A percentile compares a stretch with the other conserved stretches of the same genome.
phyloP scores from a whole-genome alignment of 2,888 invertebrate species.

The Heliconius sara region DNA sequence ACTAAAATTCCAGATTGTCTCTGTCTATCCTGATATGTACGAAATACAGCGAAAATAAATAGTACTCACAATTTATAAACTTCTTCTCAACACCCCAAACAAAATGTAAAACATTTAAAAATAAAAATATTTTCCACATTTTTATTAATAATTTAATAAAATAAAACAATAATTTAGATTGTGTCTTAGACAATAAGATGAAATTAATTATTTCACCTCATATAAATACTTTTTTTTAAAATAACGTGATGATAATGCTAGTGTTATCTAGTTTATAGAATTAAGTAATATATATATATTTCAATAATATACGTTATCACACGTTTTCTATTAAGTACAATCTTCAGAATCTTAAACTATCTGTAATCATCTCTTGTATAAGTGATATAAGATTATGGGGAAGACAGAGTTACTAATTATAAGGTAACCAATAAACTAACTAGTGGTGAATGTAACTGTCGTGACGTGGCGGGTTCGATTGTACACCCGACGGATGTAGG shows the following conservation, averaged over 20 bases:
- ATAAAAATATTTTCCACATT: slow-evolving; percentile 46
- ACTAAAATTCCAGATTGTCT: too few species aligned
- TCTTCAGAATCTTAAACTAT: not conserved
- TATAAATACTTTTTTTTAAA: slow-evolving; percentile 37
- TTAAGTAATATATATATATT: not conserved
- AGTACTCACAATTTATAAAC: slow-evolving; percentile 51
- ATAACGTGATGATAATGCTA: slow-evolving; percentile 45
- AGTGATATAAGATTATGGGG: not conserved
- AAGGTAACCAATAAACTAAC: too few species aligned
- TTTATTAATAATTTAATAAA: slow-evolving; percentile 13
- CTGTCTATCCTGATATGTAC: too few species aligned
- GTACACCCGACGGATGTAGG: not conserved
- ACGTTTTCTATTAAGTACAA: slow-evolving; percentile 34
- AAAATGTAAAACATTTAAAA: slow-evolving; percentile 35
- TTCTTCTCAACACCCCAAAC: slow-evolving; percentile 43
- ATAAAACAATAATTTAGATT: not conserved
- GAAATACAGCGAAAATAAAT: too few species aligned
- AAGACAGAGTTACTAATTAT: not conserved
- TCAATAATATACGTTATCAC: slow-evolving; percentile 39
- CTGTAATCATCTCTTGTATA: not conserved
- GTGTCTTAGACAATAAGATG: slow-evolving; percentile 29
- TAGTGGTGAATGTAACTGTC: too few species aligned
- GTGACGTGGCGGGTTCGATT: not conserved
- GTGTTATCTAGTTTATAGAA: slow-evolving; percentile 28
- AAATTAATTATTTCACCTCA: slow-evolving; percentile 15